Percentiles rank a stretch among this genome's conserved stretches.
Evolutionary conservation across 2,113 vertebrate species (phyloP).

Genomic region (Brachionichthys hirsutus): DNA sequence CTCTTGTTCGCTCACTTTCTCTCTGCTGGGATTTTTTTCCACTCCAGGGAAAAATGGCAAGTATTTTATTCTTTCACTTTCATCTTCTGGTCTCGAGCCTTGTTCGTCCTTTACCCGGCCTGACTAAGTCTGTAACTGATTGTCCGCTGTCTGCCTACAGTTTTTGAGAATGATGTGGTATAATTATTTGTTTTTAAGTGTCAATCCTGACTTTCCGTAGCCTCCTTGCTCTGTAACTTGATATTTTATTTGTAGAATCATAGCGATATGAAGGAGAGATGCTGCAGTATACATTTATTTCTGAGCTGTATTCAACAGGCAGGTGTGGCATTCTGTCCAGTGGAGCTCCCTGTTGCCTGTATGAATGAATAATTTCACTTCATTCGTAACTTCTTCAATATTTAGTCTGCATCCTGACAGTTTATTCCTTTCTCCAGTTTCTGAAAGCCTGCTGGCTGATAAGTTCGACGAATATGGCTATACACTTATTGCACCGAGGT

Average conservation of each 20-base stretch:
- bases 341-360: constrained; percentile 8
- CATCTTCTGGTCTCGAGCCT: constrained; percentile 39
- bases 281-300: no score
- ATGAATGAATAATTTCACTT: constrained; percentile 5
- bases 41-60: constrained; percentile 79
- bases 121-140: constrained; percentile 24
- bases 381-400: background rate
- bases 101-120: constrained; percentile 29
- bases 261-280: no score
- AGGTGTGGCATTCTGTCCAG: constrained; percentile 2
- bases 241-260: background rate
- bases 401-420: constrained; percentile 4
- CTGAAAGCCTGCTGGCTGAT: constrained; percentile 86
- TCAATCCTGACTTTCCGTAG: no score
- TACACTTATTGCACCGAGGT: constrained; percentile 93
- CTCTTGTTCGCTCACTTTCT: constrained; percentile 56
- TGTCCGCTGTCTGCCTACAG: constrained; percentile 10
- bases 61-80: constrained; percentile 68
- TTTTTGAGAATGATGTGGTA: background rate
- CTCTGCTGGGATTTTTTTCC: constrained; percentile 75
- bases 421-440: constrained; percentile 78
- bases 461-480: constrained; percentile 90
- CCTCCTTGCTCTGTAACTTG: background rate
- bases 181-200: no score
- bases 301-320: constrained; percentile 14